Percentiles rank a stretch among this genome's conserved stretches.
Evolutionary conservation across 2,888 invertebrate genomes (phyloP).

Genomic region (Cephonodes hylas): DNA sequence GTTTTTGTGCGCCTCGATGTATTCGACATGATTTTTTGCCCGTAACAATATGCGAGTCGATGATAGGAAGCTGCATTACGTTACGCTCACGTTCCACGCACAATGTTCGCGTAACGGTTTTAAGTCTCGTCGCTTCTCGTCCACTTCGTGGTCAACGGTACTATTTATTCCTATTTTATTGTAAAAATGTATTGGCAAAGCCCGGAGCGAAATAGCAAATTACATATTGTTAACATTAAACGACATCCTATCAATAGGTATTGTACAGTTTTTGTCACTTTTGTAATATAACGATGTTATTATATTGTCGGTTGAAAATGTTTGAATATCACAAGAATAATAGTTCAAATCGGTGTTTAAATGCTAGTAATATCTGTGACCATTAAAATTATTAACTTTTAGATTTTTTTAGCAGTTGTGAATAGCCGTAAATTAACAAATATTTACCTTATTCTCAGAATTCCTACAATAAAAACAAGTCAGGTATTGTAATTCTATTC

Average conservation of each 20-base stretch:
- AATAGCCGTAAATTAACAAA: not conserved
- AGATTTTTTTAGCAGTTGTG: not conserved
- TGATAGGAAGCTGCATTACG: slow-evolving; percentile 47
- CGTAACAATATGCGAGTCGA: slow-evolving; percentile 45
- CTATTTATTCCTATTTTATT: slow-evolving; percentile 60
- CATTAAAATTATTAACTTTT: not conserved
- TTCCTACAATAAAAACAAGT: too few species aligned
- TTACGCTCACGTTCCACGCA: slow-evolving; percentile 62
- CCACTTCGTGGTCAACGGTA: slow-evolving; percentile 61
- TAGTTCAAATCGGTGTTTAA: not conserved
- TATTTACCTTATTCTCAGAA: too few species aligned
- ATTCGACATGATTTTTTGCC: slow-evolving; percentile 15
- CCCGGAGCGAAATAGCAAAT: slow-evolving; percentile 51
- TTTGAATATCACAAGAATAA: not conserved
- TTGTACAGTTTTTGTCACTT: slow-evolving; percentile 43
- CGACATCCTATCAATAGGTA: slow-evolving; percentile 42
- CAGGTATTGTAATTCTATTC: too few species aligned
- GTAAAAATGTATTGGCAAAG: slow-evolving; percentile 52
- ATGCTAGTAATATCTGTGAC: not conserved
- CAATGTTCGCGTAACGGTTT: slow-evolving; percentile 65
- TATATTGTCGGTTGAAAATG: slow-evolving; percentile 35
- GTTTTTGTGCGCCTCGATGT: not conserved
- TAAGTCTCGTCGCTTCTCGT: slow-evolving; percentile 36
- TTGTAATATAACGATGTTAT: slow-evolving; percentile 39
- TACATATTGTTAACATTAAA: slow-evolving; percentile 53